Evolutionary conservation across 2,888 invertebrate genomes (phyloP), one percentile per base, ranked within the genome.

Genomic region (Drosophila nigricruria): DNA sequence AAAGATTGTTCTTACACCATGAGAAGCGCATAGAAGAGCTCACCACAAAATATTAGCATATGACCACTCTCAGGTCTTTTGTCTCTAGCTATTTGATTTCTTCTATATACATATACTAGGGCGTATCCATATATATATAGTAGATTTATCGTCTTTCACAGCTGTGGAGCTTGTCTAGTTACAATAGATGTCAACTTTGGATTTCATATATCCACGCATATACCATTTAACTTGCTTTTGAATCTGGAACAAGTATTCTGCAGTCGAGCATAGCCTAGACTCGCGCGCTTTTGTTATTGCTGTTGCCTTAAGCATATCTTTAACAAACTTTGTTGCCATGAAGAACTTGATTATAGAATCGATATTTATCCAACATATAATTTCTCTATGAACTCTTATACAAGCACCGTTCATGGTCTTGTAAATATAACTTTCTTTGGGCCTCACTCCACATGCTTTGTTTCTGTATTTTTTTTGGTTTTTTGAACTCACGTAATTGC

Each of bases 401-500:
- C n/a, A 3, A 18, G 40, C 18, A 9, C 9, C 3, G 40, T 18
- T 14, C 40, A 0, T 45, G 9, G 45, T 9, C 25, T 4, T 45
- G 10, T 45, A 27, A 27, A 47, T 47, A n/a, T n/a, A n/a, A 10
- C 47, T 47, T 27, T 47, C 0, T 1, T 27, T 6, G 8, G 27
- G 27, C 47, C 27, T 10, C 25, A 5, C 47, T 45, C 6, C 16
- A 8, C 16, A n/a, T 18, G 5, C n/a, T 18, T 16, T 8, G 8
- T 14, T 45, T 25, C 16, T 9, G 9, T 36, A 5, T n/a, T 38
- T 38, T 3, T 3, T n/a, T n/a, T 9, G 42, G 16, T 16, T 16
- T 45, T 30, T 32, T 20, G 49, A 32, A 20, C 49, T 32, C 30
- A 49, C 49, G 49, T 49, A 49, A 50, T 32, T 20, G 20, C 50